These are phyloP conservation scores for Dicrostonyx torquatus DNA, from an alignment of 2,797 vertebrate genomes.

Conservation along the genomic window DNA sequence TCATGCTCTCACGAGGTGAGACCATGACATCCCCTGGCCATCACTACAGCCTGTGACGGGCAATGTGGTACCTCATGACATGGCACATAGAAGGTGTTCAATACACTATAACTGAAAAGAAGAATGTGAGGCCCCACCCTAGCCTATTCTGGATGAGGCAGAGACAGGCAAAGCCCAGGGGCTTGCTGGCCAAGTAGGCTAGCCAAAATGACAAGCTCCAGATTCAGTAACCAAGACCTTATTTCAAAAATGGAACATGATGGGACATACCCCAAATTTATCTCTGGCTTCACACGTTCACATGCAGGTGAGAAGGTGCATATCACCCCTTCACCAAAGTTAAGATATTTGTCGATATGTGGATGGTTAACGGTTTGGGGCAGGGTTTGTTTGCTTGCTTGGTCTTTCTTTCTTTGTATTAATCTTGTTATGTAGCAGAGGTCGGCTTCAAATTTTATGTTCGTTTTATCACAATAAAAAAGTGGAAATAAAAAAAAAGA, in stretches of 20 bases:
- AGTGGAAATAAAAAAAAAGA: background rate
- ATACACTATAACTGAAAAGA: background rate
- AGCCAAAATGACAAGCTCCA: background rate
- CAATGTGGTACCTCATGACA: accelerated
- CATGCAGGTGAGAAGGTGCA: background rate
- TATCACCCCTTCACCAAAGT: background rate
- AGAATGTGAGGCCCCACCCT: background rate
- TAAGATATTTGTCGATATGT: background rate
- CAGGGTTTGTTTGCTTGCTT: background rate
- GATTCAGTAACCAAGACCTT: background rate
- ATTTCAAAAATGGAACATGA: background rate
- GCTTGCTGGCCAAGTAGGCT: background rate
- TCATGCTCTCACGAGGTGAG: background rate
- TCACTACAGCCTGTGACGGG: background rate
- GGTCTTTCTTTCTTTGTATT: background rate
- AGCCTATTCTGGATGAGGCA: background rate
- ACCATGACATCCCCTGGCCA: background rate
- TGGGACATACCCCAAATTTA: background rate
- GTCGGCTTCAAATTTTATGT: background rate
- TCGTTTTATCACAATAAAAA: background rate
- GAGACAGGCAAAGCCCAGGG: background rate
- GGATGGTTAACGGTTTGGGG: background rate
- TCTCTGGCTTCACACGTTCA: background rate
- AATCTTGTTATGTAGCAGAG: background rate
- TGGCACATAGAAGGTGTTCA: background rate